Percentiles rank a stretch among this genome's conserved stretches.
Conservation (phyloP, 2,113 vertebrate genomes). For the Tachysurus vachellii region DNA sequence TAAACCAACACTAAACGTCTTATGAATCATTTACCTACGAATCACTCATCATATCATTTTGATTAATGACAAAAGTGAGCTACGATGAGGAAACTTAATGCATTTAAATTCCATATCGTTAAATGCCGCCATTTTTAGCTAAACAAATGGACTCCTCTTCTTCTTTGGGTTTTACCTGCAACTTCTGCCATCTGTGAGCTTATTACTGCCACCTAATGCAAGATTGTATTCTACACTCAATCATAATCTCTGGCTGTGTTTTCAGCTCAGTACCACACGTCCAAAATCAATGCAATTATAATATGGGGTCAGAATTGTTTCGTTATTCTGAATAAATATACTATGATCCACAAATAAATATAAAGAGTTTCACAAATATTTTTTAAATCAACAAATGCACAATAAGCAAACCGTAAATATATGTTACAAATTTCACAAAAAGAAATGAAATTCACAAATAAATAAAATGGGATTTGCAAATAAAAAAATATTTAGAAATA, state of each 20-base stretch:
- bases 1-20: conserved; percentile 74
- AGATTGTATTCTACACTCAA: not conserved
- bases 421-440: too few relatives aligned
- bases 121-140: conserved; percentile 66
- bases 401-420: too few relatives aligned
- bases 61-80: conserved; percentile 69
- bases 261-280: not conserved
- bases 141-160: not conserved
- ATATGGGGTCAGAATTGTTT: too few relatives aligned
- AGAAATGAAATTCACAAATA: too few relatives aligned
- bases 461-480: too few relatives aligned
- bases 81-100: conserved; percentile 66
- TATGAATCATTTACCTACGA: conserved; percentile 60
- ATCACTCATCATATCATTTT: conserved; percentile 67
- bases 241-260: not conserved
- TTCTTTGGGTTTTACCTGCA: not conserved
- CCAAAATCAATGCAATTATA: too few relatives aligned
- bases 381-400: too few relatives aligned
- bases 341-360: too few relatives aligned
- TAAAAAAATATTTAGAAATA: too few relatives aligned
- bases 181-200: not conserved
- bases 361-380: too few relatives aligned
- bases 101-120: conserved; percentile 68
- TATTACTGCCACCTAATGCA: conserved; percentile 14
- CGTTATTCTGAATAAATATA: too few relatives aligned